These are phyloP conservation scores for Sminthurides bifidus DNA, from an alignment of 1,140 invertebrate genomes.

Conservation along the genomic window DNA sequence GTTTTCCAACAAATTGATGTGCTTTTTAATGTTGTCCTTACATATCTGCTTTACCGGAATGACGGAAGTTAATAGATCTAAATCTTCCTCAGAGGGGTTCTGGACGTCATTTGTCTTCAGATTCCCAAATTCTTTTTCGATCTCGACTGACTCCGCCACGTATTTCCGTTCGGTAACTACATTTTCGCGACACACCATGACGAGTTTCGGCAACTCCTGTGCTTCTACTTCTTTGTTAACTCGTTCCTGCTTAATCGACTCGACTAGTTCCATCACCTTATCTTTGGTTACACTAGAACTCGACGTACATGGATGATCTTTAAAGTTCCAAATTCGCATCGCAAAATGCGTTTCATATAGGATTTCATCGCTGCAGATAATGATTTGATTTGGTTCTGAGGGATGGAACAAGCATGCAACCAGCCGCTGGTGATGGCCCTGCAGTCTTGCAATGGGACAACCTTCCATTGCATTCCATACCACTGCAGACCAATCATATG, in stretches of 20 bases:
- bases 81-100: no score
- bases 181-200: not conserved
- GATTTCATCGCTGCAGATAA: constrained; percentile 24
- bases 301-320: constrained; percentile 11
- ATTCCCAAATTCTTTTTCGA: not conserved
- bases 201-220: not conserved
- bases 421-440: constrained; percentile 21
- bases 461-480: constrained; percentile 24
- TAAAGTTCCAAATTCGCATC: constrained; percentile 26
- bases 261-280: not conserved
- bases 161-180: not conserved
- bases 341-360: constrained; percentile 13
- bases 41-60: no score
- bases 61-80: no score
- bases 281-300: not conserved
- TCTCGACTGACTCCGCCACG: not conserved
- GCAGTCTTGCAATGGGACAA: constrained; percentile 16
- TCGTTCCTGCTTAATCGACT: not conserved
- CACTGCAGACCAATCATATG: constrained; percentile 26
- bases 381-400: constrained; percentile 10
- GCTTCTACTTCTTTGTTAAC: not conserved
- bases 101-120: no score
- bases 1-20: no score
- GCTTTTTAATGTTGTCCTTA: no score
- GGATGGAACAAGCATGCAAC: constrained; percentile 26